phyloP scores from a whole-genome alignment of 2,113 vertebrate species.

The Corythornis cristatus region DNA sequence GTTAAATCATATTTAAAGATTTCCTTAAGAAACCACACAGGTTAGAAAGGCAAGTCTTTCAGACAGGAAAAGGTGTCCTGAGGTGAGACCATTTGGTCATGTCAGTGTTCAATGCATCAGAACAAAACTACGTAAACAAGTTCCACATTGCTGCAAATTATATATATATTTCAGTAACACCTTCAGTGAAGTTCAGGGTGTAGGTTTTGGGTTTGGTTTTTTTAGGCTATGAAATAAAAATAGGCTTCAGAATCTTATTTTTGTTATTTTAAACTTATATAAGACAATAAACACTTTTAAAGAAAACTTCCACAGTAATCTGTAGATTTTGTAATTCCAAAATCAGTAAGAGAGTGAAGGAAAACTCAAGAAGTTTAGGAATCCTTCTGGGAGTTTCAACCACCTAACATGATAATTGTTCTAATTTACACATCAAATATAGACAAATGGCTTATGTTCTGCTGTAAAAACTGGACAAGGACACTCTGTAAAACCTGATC shows the following conservation, averaged over 20 bases:
- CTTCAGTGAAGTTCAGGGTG: not conserved
- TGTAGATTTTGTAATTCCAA: not conserved
- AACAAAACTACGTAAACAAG: not conserved
- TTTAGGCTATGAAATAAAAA: not conserved
- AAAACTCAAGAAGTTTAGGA: not conserved
- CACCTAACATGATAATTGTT: accelerated
- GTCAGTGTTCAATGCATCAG: not conserved
- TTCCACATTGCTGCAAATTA: not conserved
- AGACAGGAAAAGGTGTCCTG: not conserved
- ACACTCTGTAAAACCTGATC: not conserved
- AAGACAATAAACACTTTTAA: not conserved
- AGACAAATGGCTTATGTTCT: not conserved
- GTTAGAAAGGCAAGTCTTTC: not conserved
- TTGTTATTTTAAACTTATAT: not conserved
- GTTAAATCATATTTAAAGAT: not conserved
- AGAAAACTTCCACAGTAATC: not conserved
- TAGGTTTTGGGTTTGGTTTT: not conserved
- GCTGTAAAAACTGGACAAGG: not conserved
- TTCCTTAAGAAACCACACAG: not conserved
- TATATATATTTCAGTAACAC: not conserved
- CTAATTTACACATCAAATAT: not conserved
- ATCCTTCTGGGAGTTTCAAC: not conserved
- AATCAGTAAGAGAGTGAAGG: not conserved
- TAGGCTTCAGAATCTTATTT: not conserved
- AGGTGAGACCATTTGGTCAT: not conserved